Evolutionary conservation across 1,140 invertebrate species (phyloP).

Genomic region (Hylaeus anthracinus): DNA sequence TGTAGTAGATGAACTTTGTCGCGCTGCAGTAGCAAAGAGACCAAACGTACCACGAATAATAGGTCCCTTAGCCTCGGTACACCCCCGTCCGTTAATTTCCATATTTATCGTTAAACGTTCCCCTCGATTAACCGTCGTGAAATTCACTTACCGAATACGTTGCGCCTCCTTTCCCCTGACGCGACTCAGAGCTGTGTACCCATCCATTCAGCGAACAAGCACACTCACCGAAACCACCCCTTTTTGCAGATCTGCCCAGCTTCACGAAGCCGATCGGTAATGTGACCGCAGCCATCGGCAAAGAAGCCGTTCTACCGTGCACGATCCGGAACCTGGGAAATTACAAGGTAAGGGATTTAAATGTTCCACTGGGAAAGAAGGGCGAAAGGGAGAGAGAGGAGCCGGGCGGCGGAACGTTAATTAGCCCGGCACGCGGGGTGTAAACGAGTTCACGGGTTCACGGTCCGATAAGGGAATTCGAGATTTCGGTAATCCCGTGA

Average conservation of each 20-base stretch:
- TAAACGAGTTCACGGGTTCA: constrained; percentile 22
- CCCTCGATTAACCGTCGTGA: no score
- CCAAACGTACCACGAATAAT: no score
- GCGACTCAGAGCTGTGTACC: background rate
- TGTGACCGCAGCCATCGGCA: constrained; percentile 90
- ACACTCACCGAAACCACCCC: background rate
- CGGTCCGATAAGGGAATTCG: constrained; percentile 55
- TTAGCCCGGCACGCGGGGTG: constrained; percentile 34
- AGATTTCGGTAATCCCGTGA: constrained; percentile 52
- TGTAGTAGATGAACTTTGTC: no score
- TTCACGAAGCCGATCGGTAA: constrained; percentile 90
- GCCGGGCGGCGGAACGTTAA: constrained; percentile 38
- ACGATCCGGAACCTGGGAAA: constrained; percentile 90
- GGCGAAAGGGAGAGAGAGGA: background rate
- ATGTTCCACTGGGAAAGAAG: constrained; percentile 20
- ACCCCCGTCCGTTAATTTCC: no score
- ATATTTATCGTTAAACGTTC: no score
- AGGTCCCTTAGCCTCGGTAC: no score
- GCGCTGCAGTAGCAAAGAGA: no score
- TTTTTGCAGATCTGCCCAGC: constrained; percentile 82
- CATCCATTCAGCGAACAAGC: background rate
- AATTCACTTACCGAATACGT: no score
- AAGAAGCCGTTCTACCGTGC: constrained; percentile 91
- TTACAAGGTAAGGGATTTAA: constrained; percentile 86
- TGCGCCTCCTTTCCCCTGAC: no score